Evolutionary conservation across 2,113 vertebrate species (phyloP), one percentile per base, ranked within the genome.

Genomic region (Channa maculata): DNA sequence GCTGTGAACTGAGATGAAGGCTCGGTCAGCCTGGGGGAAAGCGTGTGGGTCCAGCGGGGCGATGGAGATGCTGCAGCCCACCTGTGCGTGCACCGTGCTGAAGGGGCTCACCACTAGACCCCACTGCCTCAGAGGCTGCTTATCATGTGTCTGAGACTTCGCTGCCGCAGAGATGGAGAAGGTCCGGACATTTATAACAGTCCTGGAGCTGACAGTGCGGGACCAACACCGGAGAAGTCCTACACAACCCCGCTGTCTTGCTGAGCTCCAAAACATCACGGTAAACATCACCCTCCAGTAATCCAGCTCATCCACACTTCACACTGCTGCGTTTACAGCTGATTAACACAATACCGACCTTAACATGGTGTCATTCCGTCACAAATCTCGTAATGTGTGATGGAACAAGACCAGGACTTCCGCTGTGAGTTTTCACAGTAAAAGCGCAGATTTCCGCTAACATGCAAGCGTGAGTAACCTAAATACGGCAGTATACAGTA

Each of bases 61-160:
- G 61, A 97, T 82, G 3, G 92, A 90, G 66, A 98, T 91, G 71
- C 93, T 94, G 82, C 97, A 98, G 4, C 90, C 92, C 13, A 98
- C 80, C 53, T 85, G 91, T 2, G 93, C 94, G 55, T 85, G 91
- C 12, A 98, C 92, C 13, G 89, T 88, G 15, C 93, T 93, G 63
- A 95, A 97, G 4, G 96, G 95, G 57, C 90, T 92, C 55, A 97
- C 96, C 2, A 39, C 50, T 67, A 97, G 77, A 24, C 79, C 77
- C 96, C 96, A 97, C 34, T 83, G 92, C 84, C 79, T 93, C 44
- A 93, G 68, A 5, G 92, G 75, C 24, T 0, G 69, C 4, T 74
- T 77, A 0, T 43, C 64, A 0, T 59, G 71, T 6, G 65, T 8
- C 0, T 58, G 24, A 10, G 33, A 77, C 39, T 15, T 66, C 0